Base-by-base conservation (phyloP, 2,797 vertebrate species). In the Spinus pinus region DNA sequence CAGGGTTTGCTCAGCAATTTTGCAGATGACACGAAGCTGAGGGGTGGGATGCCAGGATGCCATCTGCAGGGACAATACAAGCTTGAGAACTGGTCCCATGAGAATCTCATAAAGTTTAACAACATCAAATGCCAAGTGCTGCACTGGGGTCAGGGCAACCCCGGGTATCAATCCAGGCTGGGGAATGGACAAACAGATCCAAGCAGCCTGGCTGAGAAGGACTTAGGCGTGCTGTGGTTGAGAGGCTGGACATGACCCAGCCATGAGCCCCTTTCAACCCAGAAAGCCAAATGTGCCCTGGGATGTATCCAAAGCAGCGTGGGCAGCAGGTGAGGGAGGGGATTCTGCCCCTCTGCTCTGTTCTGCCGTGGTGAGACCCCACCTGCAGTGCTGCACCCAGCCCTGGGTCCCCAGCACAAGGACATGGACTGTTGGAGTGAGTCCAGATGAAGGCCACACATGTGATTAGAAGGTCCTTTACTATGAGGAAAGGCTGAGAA, bases 201-300 rank as follows among this genome's bases (percentile, higher is more conserved):
- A 8, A 74, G 19, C 22, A 61, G 5, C 31, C 25, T 1, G 1
- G 33, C 5, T 0, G 0, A 67, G 33, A 51, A 23, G 35, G 35
- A 42, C 15, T 9, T n/a, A 7, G 22, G 18, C 1, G 1, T 54
- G 41, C 31, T 23, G 46, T 67, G 41, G 33, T 2, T 61, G 22
- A 61, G 41, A 20, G 33, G 10, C 12, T 54, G 47, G 30, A 42
- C 33, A 60, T 8, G 30, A 60, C 21, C 33, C 25, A 11, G 39
- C 21, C 33, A 9, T 27, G 85, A 10, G 28, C 3, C 17, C 20
- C 4, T 5, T 5, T 7, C 39, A 73, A 33, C 18, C 12, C 30
- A 60, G 33, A 53, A 19, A 4, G 25, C 1, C 25, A 73, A 24
- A 13, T 0, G 1, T 66, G 39, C 2, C 39, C 46, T 66, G 37